A percentile compares a stretch with the other conserved stretches of the same genome.
Conservation (phyloP, 2,797 vertebrate genomes). For the Gymnoscopelus braueri region DNA sequence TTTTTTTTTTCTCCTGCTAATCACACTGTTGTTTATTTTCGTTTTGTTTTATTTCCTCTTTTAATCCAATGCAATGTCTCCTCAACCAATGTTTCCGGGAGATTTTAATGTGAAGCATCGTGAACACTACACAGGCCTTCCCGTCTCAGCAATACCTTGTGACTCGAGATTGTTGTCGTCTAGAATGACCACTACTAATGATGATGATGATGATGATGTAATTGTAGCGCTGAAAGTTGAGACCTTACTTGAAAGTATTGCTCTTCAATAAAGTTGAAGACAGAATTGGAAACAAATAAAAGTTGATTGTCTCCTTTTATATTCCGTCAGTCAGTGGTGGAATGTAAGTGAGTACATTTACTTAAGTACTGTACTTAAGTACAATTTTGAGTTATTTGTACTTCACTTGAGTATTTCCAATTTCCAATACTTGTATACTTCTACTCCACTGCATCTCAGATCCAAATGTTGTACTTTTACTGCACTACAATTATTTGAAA, state of each 20-base stretch:
- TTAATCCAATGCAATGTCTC: conserved; percentile 72
- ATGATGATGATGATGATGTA: conserved; percentile 47
- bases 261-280: conserved; percentile 84
- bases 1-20: conserved; percentile 8
- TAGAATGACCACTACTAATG: conserved; percentile 78
- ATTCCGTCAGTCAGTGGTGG: too few relatives aligned
- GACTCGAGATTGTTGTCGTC: conserved; percentile 53
- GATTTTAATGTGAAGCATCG: conserved; percentile 78
- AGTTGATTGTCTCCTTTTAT: neutral
- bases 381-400: too few relatives aligned
- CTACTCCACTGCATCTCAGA: too few relatives aligned
- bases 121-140: conserved; percentile 49
- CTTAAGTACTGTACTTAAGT: too few relatives aligned
- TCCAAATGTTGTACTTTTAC: too few relatives aligned
- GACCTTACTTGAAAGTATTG: conserved; percentile 80
- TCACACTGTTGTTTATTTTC: conserved; percentile 17
- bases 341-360: too few relatives aligned
- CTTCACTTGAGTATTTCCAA: too few relatives aligned
- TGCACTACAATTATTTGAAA: too few relatives aligned
- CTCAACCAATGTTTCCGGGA: conserved; percentile 42
- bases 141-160: conserved; percentile 46
- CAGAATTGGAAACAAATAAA: conserved; percentile 21
- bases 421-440: too few relatives aligned
- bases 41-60: conserved; percentile 52
- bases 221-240: conserved; percentile 73